Evolutionary conservation across 2,888 invertebrate species (phyloP).

Genomic region (Ochropleura plecta): DNA sequence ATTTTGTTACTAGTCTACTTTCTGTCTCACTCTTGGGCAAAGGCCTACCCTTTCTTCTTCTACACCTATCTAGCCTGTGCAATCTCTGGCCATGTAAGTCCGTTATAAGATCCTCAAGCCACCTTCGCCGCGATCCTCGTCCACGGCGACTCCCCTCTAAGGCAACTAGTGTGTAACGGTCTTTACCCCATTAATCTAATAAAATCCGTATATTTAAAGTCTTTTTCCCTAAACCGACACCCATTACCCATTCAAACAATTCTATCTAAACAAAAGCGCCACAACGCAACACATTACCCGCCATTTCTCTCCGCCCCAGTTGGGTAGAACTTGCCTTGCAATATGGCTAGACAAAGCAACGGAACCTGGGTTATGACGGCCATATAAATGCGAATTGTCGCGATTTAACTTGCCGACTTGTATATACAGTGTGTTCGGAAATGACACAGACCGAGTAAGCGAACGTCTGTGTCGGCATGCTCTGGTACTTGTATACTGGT

Average conservation of each 20-base stretch:
- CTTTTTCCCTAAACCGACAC: background rate
- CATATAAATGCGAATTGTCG: slow-evolving; percentile 87
- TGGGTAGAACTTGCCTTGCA: slow-evolving; percentile 58
- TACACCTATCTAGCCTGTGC: too few relatives aligned
- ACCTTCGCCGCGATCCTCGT: too few relatives aligned
- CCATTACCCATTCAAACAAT: slow-evolving; percentile 28
- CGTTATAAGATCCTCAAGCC: too few relatives aligned
- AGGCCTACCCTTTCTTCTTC: too few relatives aligned
- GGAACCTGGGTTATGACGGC: slow-evolving; percentile 81
- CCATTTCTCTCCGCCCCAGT: slow-evolving; percentile 61
- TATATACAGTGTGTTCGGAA: slow-evolving; percentile 77
- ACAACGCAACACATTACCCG: slow-evolving; percentile 60
- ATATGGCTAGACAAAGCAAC: slow-evolving; percentile 77
- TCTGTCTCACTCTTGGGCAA: too few relatives aligned
- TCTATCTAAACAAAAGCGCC: slow-evolving; percentile 28
- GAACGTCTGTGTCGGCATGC: slow-evolving; percentile 37
- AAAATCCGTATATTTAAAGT: background rate
- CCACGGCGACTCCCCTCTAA: too few relatives aligned
- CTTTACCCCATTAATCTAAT: too few relatives aligned
- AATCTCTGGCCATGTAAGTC: too few relatives aligned
- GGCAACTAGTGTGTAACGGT: too few relatives aligned
- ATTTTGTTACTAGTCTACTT: background rate
- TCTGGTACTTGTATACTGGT: slow-evolving; percentile 26
- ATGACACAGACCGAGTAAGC: slow-evolving; percentile 69
- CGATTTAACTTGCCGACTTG: slow-evolving; percentile 79